Evolutionary conservation across 2,797 vertebrate species (phyloP), one percentile per base, ranked within the genome.

Genomic region (Acrossocheilus wenchowensis): DNA sequence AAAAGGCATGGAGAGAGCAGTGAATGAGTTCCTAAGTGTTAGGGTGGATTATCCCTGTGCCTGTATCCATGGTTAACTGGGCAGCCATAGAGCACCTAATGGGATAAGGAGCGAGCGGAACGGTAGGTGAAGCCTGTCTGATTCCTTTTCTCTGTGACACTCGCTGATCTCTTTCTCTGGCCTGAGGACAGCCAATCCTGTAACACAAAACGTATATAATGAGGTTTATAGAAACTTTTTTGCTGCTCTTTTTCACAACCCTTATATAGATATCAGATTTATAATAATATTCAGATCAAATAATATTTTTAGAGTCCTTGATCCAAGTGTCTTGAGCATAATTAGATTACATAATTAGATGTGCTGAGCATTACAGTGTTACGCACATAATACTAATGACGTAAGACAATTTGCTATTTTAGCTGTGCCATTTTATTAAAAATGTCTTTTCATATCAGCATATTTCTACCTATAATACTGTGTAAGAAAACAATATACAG

Each of bases 81-180:
- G n/a, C 57, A 79, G 86, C 84, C 84, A 87, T 89, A 89, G 86
- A 89, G 81, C 21, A 84, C 6, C 82, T 91, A 91, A 91, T 90
- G 85, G 88, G 89, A 91, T 90, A 81, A 91, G 86, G 78, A 74
- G 48, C 69, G 36, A 78, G 69, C 17, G 81, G 75, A 81, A 88
- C 87, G 17, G 78, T 83, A 78, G 79, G 75, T 75, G 78, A 86
- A 69, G 85, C 78, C 78, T n/a, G 36, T 48, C 75, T 26, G 75
- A 80, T 45, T 85, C 21, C 12, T 83, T 74, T 57, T 75, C 83
- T 54, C 73, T 39, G 60, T 5, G 41, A 60, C 8, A 23, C 7
- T 26, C 50, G n/a, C 57, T 71, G 81, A 84, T 87, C 74, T 77
- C 71, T 72, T 83, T 10, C 78, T 74, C 43, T 64, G 75, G 23